Evolutionary conservation across 2,113 vertebrate genomes (phyloP), one percentile per base, ranked within the genome.

Genomic region (Catharus fuscescens): DNA sequence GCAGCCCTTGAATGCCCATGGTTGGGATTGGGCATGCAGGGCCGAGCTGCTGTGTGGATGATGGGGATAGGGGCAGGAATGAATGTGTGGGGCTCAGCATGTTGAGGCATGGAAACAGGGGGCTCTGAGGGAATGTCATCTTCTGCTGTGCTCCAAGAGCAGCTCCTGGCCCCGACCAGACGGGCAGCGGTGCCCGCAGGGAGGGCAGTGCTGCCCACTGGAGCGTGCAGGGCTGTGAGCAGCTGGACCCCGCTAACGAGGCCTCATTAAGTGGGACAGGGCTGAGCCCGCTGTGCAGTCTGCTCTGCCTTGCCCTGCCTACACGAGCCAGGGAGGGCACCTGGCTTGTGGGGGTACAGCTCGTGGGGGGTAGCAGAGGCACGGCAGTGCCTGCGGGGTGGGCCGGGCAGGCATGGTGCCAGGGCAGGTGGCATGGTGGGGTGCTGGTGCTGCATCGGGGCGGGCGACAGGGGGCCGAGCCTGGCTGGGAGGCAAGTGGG

Each of bases 181-280:
- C 17, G 5, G 91, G 96, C 92, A 87, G 81, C 26, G 47, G 96
- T 97, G 97, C 97, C 96, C 14, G 20, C 16, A 23, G 87, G 93
- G 97, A 95, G 84, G 94, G 95, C 95, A 90, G 80, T 23, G 42
- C 48, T 59, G 95, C 90, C 79, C 54, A 25, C 80, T 74, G 57
- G 88, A 97, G 96, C 95, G 8, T 95, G 84, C 26, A 45, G 92
- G 93, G 84, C 91, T 87, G 56, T 3, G 57, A 98, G 97, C 97
- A 98, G 97, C 97, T 98, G 98, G 98, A 97, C 96, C 82, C 97
- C 42, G 9, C 97, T 98, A 98, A 98, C 98, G 97, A 98, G 98
- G 95, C 94, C 97, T 98, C 97, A 97, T 98, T 98, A 98, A 95
- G 53, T 86, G 59, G 95, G 91, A 86, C 61, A 31, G 93, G 78